Evolutionary conservation across 2,113 vertebrate species (phyloP), one percentile per base, ranked within the genome.

Genomic region (Chloropsis cyanopogon): DNA sequence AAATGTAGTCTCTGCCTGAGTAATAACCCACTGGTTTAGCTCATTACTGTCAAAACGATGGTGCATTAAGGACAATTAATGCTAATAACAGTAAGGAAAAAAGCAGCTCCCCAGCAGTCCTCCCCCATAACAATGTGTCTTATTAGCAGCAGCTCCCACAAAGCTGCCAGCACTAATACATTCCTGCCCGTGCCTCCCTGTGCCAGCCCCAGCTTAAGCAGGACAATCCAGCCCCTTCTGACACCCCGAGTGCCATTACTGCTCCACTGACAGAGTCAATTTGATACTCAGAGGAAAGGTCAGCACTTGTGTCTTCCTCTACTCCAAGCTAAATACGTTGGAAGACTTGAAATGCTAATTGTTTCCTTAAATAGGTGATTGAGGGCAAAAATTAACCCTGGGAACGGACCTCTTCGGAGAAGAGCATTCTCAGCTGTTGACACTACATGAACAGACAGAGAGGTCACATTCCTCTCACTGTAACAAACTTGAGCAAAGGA

Each of bases 41-140:
- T 97, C 96, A 97, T 98, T 97, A 97, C 88, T 97, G 97, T 96
- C 96, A 97, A 97, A 97, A 94, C 81, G 87, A 95, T 88, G 90
- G 91, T 96, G 90, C 97, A 97, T 97, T 97, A 98, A 95, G 90
- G 94, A 97, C 96, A 97, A 98, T 98, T 98, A 98, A 98, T 96
- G 94, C 80, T 97, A 98, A 97, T 97, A 94, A 97, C 94, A 96
- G 95, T 85, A 90, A 97, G 72, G 90, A 96, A 96, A 96, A 86
- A 93, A 86, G 69, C 69, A 95, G 86, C 53, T 97, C 82, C 88
- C 78, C 92, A 94, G 95, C 79, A 97, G 94, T 68, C 93, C 92
- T 97, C 95, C 88, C 85, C 84, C 69, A 8, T 90, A 97, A 94
- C 95, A 96, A 95, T 59, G 90, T 82, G 86, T 92, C 92, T 94